Evolutionary conservation across 2,888 invertebrate species (phyloP).

Genomic region (Sicus ferrugineus): DNA sequence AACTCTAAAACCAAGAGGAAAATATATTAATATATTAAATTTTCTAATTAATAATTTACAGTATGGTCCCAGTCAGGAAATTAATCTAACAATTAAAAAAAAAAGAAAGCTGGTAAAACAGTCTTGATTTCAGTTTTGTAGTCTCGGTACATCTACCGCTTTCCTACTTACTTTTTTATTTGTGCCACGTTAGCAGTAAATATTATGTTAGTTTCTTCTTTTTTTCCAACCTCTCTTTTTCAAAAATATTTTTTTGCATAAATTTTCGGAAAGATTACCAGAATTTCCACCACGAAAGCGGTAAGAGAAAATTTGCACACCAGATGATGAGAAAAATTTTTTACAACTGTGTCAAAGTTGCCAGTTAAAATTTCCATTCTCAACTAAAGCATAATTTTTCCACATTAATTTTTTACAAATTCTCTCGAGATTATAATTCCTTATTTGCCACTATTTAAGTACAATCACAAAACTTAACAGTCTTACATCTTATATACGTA

Average conservation of each 20-base stretch:
- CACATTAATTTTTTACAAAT: too few relatives aligned
- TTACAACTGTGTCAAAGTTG: not conserved
- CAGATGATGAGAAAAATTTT: not conserved
- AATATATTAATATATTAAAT: not conserved
- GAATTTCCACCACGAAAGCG: not conserved
- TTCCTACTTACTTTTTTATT: not conserved
- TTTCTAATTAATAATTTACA: not conserved
- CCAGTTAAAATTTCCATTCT: too few relatives aligned
- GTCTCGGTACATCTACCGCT: not conserved
- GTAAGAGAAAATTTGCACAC: conserved; percentile 8
- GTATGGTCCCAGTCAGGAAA: not conserved
- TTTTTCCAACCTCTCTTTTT: not conserved
- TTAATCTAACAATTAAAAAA: not conserved
- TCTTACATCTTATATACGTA: too few relatives aligned
- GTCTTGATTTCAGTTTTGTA: too few relatives aligned
- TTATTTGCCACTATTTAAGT: too few relatives aligned
- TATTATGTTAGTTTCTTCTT: not conserved
- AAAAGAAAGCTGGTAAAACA: too few relatives aligned
- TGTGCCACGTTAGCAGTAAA: not conserved
- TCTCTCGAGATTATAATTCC: too few relatives aligned
- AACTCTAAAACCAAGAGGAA: conserved; percentile 1
- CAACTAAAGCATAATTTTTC: too few relatives aligned
- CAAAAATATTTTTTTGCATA: not conserved
- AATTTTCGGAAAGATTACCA: not conserved
- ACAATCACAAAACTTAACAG: too few relatives aligned